Evolutionary conservation across 2,797 vertebrate species (phyloP).

Genomic region (Chromobotia macracanthus): DNA sequence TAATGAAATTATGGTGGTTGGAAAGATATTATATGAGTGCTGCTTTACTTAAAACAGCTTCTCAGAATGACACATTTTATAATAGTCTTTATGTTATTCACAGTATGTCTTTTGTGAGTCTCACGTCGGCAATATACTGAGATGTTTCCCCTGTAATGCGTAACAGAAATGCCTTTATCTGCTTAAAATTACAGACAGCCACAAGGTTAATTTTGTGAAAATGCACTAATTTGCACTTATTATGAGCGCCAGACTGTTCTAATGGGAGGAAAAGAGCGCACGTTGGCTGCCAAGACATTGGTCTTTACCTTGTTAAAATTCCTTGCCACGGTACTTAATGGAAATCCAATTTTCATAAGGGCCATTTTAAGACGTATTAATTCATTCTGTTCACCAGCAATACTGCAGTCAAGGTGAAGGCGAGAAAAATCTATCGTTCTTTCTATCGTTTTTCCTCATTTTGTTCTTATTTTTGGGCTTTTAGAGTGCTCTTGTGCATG

Average conservation of each 20-base stretch:
- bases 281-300: conserved; percentile 64
- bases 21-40: no score
- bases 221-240: conserved; percentile 53
- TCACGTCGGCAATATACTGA: not conserved
- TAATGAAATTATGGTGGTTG: no score
- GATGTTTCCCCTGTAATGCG: conserved; percentile 6
- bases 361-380: conserved; percentile 72
- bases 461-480: not conserved
- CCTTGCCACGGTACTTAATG: conserved; percentile 70
- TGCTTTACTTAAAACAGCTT: not conserved
- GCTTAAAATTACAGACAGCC: conserved; percentile 42
- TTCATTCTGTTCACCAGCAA: conserved; percentile 57
- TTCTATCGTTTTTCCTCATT: not conserved
- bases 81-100: not conserved
- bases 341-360: conserved; percentile 72
- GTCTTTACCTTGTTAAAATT: conserved; percentile 71
- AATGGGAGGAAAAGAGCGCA: conserved; percentile 54
- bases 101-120: not conserved
- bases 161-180: conserved; percentile 21
- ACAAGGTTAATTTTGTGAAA: conserved; percentile 54
- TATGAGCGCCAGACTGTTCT: conserved; percentile 51
- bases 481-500: not conserved
- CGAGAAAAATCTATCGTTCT: conserved; percentile 14
- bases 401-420: not conserved
- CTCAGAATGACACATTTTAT: not conserved